Evolutionary conservation across 2,113 vertebrate species (phyloP), one percentile per base, ranked within the genome.

Genomic region (Cryptomyrus ogoouensis): DNA sequence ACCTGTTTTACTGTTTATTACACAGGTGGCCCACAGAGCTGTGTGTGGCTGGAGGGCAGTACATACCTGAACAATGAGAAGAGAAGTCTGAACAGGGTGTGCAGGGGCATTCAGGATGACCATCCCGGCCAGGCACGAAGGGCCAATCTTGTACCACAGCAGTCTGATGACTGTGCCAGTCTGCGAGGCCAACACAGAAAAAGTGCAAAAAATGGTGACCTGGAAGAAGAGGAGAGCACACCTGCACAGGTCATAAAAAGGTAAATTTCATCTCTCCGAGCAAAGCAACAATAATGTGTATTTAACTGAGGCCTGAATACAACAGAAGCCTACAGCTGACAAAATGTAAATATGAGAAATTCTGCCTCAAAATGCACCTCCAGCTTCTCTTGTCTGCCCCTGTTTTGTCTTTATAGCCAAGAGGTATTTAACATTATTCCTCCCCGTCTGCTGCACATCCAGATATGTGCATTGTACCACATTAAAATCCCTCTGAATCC

Each of bases 141-240:
- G 96, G 8, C 98, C 98, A 21, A 99, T 98, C 92, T 99, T 97
- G 86, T 91, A 85, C 98, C 98, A 99, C 62, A 99, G 96, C 70
- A 99, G 96, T 0, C 91, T 95, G 15, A 97, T 96, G 3, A 98
- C 97, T 0, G 91, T 96, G 0, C 97, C 90, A 0, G 97, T 97
- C 92, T 99, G 97, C 80, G 99, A 98, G 98, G 52, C 96, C 98
- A 89, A 97, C 97, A 98, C 98, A 99, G 88, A 99, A 92, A 91
- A 98, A 91, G 99, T 95, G 0, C 88, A 99, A 92, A 91, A 98
- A 91, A 99, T 95, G 0, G 98, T 99, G 31, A 98, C 96, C 98
- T 99, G 92, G 56, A 1, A 92, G 92, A 2, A 77, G 7, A 91
- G 90, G 7, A 91, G 90, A 89, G 88, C 47, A 87, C 27, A 52